Evolutionary conservation across 1,140 invertebrate species (phyloP), one percentile per base, ranked within the genome.

Genomic region (Trichomalopsis sarcophagae): DNA sequence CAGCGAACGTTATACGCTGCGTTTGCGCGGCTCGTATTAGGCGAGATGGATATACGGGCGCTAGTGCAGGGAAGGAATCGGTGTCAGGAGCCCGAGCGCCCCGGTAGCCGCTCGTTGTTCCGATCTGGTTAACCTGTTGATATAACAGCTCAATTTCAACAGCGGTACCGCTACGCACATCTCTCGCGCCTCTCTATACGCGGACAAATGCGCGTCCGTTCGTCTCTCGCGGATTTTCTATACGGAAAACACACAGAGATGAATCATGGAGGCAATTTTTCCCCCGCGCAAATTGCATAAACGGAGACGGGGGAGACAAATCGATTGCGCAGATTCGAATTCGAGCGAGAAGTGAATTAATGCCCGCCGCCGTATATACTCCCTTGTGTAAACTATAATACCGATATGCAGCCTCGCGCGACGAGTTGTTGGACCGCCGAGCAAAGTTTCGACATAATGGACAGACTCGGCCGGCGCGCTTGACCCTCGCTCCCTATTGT

Each of bases 101-200:
- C 1, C 5, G 17, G 13, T 27, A 27, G 66, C 23, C 78, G 66
- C 14, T 71, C 69, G 80, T 21, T 80, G 68, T 74, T 74, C 80
- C 80, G 30, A 74, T 74, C 81, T 74, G 69, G 81, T 82, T 82
- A 82, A 82, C 81, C 81, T 82, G 81, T 82, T 82, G 81, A 82
- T 82, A 81, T 11, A 81, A 81, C 80, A 73, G 47, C 81, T 82
- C 69, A 74, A 82, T 82, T 82, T 82, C 27, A n/a, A n/a, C 23
- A 30, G 14, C 66, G 40, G 47, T 50, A 77, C 44, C n/a, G 40
- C 40, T 50, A 47, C 7, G n/a, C n/a, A 40, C 10, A 23, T 44
- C 33, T 36, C 33, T 33, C 33, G 33, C 33, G 33, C 33, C 33
- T 33, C 33, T 33, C 33, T 36, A 4, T 10, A 44, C 47, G 14